These are phyloP conservation scores for Vanessa atalanta DNA, from an alignment of 1,140 invertebrate species.

Conservation along the genomic window DNA sequence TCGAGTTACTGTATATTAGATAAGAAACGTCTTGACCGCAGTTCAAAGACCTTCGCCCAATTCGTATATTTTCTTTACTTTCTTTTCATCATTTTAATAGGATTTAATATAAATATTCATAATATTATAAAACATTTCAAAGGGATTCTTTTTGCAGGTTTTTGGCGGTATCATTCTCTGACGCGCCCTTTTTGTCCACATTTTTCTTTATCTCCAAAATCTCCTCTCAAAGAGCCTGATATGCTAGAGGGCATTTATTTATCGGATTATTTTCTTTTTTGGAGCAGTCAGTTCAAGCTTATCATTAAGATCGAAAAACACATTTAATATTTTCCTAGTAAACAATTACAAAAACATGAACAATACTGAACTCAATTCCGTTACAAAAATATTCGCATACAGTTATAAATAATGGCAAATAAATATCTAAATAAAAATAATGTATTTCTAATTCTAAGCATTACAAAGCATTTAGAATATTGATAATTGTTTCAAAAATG, in stretches of 20 bases:
- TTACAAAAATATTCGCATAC: not conserved
- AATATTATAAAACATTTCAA: conserved; percentile 47
- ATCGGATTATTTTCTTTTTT: conserved; percentile 69
- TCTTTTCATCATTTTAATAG: conserved; percentile 31
- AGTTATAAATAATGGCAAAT: not conserved
- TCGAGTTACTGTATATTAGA: conserved; percentile 10
- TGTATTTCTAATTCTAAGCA: not conserved
- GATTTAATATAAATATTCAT: conserved; percentile 40
- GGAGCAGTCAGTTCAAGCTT: conserved; percentile 58
- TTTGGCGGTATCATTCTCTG: conserved; percentile 56
- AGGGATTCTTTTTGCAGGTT: conserved; percentile 58
- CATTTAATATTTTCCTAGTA: not conserved
- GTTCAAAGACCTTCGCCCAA: conserved; percentile 6
- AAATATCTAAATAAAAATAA: not conserved
- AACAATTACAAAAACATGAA: not conserved
- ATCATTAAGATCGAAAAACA: conserved; percentile 43
- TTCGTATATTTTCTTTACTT: conserved; percentile 13
- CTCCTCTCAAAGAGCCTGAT: conserved; percentile 67
- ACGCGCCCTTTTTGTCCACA: conserved; percentile 54
- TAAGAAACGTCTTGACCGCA: conserved; percentile 14
- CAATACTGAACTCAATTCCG: not conserved
- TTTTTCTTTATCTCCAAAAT: conserved; percentile 71
- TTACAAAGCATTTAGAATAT: not conserved
- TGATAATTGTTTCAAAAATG: too few species aligned
- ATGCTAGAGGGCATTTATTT: conserved; percentile 70